Evolutionary conservation across 1,140 invertebrate species (phyloP), one percentile per base, ranked within the genome.

Genomic region (Nasonia vitripennis): DNA sequence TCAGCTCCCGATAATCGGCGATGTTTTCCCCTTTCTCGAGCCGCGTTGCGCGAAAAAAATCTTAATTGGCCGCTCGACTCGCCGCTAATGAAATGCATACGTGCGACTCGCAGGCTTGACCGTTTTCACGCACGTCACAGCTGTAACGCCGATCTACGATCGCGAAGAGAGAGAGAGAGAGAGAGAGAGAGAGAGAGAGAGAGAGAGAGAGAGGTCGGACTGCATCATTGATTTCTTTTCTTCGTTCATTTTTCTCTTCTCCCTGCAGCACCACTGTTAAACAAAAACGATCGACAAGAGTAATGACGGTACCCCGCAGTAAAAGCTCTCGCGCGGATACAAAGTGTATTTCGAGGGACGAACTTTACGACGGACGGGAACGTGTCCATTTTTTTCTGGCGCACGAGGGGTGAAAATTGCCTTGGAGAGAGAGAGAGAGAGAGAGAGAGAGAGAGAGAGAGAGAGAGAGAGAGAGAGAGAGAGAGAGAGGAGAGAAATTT

Each of bases 341-440:
- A 17, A n/a, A 20, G 68, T 71, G 34, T 71, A 62, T 62, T 62
- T 62, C 17, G 55, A n/a, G 20, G 55, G 17, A 62, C 55, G 55
- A 62, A 62, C 55, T 62, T 62, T 62, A 62, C 20, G 55, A 62
- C 55, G 17, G 20, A n/a, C 55, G 55, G 23, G 68, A 71, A 34
- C 11, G 68, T 71, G 68, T 71, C 5, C 23, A 17, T 23, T 23
- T 23, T 71, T 71, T 71, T 71, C 27, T 71, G 34, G 23, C 68
- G 68, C 9, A 45, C 23, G 68, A 62, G 68, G 68, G 68, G 68
- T 34, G 68, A 71, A 71, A 71, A 71, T 71, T 31, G 68, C 27
- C 68, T 71, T 31, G 68, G 67, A n/a, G 20, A 9, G 2, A 27
- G 23, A 68, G n/a, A 2, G 67, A 27, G 27, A n/a, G 20, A 23